Evolutionary conservation across 1,140 invertebrate species (phyloP).

Genomic region (Achroia grisella): DNA sequence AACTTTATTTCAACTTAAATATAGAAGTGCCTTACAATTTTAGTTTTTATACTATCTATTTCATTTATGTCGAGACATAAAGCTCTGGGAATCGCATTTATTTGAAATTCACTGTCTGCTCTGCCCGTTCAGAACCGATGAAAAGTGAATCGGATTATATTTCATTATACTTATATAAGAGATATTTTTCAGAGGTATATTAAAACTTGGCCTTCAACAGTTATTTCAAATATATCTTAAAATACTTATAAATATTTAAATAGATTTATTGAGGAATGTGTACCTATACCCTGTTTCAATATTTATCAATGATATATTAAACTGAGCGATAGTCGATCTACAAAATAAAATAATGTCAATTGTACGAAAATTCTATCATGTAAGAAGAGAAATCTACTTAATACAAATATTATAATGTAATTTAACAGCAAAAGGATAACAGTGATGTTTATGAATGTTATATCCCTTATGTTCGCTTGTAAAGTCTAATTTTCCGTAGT

Average conservation of each 20-base stretch:
- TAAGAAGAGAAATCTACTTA: conserved; percentile 16
- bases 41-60: conserved; percentile 55
- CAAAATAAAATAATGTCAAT: conserved; percentile 56
- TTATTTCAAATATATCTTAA: neutral
- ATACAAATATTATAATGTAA: conserved; percentile 17
- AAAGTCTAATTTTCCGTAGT: neutral
- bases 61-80: conserved; percentile 15
- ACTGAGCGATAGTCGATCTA: conserved; percentile 1
- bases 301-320: conserved; percentile 6
- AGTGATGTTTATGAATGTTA: conserved; percentile 9
- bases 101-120: conserved; percentile 34
- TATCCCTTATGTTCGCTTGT: conserved; percentile 6
- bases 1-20: conserved; percentile 58
- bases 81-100: conserved; percentile 69
- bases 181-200: neutral
- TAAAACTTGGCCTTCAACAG: neutral
- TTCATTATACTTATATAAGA: conserved; percentile 17
- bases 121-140: conserved; percentile 31
- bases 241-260: neutral
- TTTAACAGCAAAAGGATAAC: conserved; percentile 15
- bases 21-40: conserved; percentile 71
- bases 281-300: neutral
- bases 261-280: neutral
- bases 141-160: conserved; percentile 22
- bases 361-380: conserved; percentile 30